phyloP scores from a whole-genome alignment of 2,888 invertebrate species.

The Sialis fuliginosa region DNA sequence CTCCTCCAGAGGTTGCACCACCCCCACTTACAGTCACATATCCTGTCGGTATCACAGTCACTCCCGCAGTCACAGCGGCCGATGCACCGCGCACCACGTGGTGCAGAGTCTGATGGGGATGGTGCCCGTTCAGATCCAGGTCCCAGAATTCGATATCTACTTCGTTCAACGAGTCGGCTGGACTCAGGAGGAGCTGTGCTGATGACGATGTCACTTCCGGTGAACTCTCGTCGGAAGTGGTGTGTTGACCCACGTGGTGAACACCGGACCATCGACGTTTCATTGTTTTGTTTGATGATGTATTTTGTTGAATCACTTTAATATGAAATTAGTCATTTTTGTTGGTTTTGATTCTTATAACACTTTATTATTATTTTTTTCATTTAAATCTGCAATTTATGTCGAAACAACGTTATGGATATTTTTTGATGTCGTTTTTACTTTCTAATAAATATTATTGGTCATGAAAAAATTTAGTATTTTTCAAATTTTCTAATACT shows the following conservation, averaged over 20 bases:
- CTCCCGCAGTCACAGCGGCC: neutral
- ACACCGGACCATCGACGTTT: conserved; percentile 53
- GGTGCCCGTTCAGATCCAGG: conserved; percentile 27
- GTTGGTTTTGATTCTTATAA: neutral
- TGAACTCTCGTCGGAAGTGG: conserved; percentile 53
- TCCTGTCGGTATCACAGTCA: neutral
- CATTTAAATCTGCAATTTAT: too few species aligned
- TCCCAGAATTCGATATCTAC: conserved; percentile 75
- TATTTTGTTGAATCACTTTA: too few species aligned
- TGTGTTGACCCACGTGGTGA: conserved; percentile 47
- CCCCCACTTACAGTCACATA: conserved; percentile 10
- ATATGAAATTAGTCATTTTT: too few species aligned
- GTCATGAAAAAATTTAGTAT: too few species aligned
- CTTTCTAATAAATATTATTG: too few species aligned
- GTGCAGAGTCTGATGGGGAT: conserved; percentile 16
- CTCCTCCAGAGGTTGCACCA: conserved; percentile 18
- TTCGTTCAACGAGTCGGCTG: conserved; percentile 53
- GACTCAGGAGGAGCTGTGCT: conserved; percentile 46
- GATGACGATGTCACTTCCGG: conserved; percentile 65
- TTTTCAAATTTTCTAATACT: too few species aligned
- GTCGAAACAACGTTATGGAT: too few species aligned
- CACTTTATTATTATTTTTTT: neutral
- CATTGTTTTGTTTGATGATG: conserved; percentile 39
- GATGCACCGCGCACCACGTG: neutral
- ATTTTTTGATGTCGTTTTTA: too few species aligned